Evolutionary conservation across 1,140 invertebrate genomes (phyloP).

Genomic region (Ceratoteleas bidentatus): DNA sequence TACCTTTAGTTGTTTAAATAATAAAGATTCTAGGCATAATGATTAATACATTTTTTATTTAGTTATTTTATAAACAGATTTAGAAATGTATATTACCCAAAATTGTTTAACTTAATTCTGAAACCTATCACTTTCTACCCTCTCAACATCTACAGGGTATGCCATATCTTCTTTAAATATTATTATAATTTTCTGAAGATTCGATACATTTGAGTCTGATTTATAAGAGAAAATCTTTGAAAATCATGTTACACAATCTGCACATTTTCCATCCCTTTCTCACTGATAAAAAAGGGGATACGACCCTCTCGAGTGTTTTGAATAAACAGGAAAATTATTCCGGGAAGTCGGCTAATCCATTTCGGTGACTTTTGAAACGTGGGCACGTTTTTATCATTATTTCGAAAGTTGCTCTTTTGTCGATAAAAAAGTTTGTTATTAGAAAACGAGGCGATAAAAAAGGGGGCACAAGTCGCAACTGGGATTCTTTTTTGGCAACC

Average conservation of each 20-base stretch:
- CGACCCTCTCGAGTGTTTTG: constrained; percentile 11
- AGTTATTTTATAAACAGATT: too few species aligned
- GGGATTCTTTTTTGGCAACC: constrained; percentile 50
- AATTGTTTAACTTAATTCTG: too few species aligned
- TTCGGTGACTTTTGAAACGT: constrained; percentile 26
- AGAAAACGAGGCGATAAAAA: constrained; percentile 45
- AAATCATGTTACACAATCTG: background rate
- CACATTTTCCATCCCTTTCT: background rate
- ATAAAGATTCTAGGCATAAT: too few species aligned
- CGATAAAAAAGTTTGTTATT: constrained; percentile 58
- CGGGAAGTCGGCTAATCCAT: constrained; percentile 37
- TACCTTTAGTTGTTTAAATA: too few species aligned
- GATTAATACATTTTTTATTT: too few species aligned
- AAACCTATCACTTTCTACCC: too few species aligned
- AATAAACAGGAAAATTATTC: constrained; percentile 48
- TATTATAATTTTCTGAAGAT: too few species aligned
- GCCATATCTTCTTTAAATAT: too few species aligned
- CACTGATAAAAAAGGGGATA: background rate
- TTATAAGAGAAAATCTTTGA: too few species aligned
- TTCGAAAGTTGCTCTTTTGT: constrained; percentile 34
- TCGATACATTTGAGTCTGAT: too few species aligned
- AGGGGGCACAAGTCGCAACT: constrained; percentile 4
- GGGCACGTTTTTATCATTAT: constrained; percentile 53
- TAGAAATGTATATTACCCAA: too few species aligned
- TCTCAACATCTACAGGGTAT: too few species aligned